Evolutionary conservation across 92 coral and sea anemone genomes (phyloP).

Genomic region (Epizoanthus fatuus): DNA sequence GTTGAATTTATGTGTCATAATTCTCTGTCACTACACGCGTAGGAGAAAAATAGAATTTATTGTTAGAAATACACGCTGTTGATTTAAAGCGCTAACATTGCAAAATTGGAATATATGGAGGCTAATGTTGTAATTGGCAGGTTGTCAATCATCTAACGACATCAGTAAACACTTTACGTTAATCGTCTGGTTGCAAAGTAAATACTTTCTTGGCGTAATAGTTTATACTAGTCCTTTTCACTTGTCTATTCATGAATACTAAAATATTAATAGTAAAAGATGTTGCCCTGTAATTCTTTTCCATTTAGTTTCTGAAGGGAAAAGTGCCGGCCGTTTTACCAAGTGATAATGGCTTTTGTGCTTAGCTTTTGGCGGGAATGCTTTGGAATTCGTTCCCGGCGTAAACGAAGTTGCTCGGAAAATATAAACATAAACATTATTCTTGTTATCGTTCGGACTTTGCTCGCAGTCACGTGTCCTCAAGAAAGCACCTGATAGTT

Average conservation of each 20-base stretch:
- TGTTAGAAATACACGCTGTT: constrained; percentile 72
- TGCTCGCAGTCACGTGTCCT: constrained; percentile 14
- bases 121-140: constrained; percentile 89
- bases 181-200: constrained; percentile 88
- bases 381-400: constrained; percentile 12
- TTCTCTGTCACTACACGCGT: constrained; percentile 58
- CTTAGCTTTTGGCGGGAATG: background rate
- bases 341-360: background rate
- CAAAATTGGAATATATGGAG: constrained; percentile 91
- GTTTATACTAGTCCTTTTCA: constrained; percentile 50
- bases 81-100: constrained; percentile 78
- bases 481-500: constrained; percentile 23
- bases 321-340: background rate
- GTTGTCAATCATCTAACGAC: constrained; percentile 87
- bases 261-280: constrained; percentile 47
- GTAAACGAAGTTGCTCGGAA: background rate
- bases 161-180: constrained; percentile 89
- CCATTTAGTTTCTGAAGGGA: background rate
- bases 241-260: constrained; percentile 34
- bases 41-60: constrained; percentile 61
- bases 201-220: constrained; percentile 83
- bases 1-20: constrained; percentile 50
- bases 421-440: background rate
- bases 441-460: background rate
- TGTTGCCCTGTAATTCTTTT: constrained; percentile 8